Conservation (phyloP, 2,797 vertebrate genomes). For the Numenius phaeopus region DNA sequence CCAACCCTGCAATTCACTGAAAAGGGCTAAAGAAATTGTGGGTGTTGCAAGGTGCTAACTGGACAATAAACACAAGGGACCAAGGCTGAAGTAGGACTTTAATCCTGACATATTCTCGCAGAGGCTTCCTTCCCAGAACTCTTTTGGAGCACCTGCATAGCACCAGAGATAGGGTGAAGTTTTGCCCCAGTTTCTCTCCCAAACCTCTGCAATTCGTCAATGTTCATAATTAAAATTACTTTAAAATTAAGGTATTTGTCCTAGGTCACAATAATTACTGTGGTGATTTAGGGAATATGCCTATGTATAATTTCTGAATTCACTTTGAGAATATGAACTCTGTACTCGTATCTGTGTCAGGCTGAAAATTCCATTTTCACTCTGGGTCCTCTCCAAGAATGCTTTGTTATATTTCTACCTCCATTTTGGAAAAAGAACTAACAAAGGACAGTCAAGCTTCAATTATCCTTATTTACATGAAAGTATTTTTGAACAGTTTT, state of each 20-base stretch:
- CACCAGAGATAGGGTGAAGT: not conserved
- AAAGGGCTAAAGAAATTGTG: not conserved
- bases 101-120: not conserved
- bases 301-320: slow-evolving; percentile 18
- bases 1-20: not conserved
- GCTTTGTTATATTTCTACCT: not conserved
- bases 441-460: rapidly evolving
- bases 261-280: slow-evolving; percentile 64
- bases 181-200: slow-evolving; percentile 33
- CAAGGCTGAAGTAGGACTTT: not conserved
- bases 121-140: not conserved
- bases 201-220: not conserved
- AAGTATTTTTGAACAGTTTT: not conserved
- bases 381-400: not conserved
- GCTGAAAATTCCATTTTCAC: not conserved
- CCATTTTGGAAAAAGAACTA: not conserved
- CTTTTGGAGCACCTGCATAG: not conserved
- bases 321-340: not conserved
- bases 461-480: not conserved
- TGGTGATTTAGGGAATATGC: slow-evolving; percentile 55
- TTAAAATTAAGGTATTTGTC: slow-evolving; percentile 19
- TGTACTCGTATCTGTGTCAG: slow-evolving; percentile 19
- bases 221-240: slow-evolving; percentile 32
- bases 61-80: not conserved
- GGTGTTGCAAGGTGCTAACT: not conserved